phyloP scores from a whole-genome alignment of 2,113 vertebrate species.

The Elaphurus davidianus region DNA sequence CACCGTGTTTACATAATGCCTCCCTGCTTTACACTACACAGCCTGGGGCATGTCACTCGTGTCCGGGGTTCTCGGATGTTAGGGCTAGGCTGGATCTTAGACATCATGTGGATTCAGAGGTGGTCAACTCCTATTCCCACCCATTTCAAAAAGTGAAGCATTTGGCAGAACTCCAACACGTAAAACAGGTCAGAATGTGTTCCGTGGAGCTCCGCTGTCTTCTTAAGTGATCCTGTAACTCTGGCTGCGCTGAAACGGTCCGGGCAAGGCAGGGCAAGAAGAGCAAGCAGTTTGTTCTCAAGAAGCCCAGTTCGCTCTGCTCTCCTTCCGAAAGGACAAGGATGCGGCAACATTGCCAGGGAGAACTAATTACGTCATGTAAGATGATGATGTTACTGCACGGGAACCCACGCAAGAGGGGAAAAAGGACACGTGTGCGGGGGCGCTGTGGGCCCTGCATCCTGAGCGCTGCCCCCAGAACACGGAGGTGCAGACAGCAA shows the following conservation, averaged over 20 bases:
- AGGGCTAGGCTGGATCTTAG: background rate
- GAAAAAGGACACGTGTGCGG: accelerated
- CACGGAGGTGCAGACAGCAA: accelerated
- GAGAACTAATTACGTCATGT: background rate
- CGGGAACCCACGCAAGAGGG: background rate
- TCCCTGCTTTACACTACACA: accelerated
- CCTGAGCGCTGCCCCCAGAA: background rate
- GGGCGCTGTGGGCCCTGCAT: background rate
- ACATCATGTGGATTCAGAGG: background rate
- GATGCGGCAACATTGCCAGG: background rate
- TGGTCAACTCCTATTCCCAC: background rate
- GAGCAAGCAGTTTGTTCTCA: background rate
- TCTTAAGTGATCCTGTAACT: background rate
- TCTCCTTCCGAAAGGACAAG: background rate
- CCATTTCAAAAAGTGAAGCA: background rate
- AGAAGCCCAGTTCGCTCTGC: background rate
- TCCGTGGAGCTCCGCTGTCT: background rate
- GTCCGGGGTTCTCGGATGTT: background rate
- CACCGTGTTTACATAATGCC: background rate
- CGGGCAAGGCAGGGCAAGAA: background rate
- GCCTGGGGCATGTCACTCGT: background rate
- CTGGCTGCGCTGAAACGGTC: background rate
- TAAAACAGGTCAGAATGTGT: background rate
- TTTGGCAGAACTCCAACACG: background rate
- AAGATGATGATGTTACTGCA: background rate